Base-by-base conservation (phyloP, 1,140 invertebrate genomes). In the Drosophila tropicalis region DNA sequence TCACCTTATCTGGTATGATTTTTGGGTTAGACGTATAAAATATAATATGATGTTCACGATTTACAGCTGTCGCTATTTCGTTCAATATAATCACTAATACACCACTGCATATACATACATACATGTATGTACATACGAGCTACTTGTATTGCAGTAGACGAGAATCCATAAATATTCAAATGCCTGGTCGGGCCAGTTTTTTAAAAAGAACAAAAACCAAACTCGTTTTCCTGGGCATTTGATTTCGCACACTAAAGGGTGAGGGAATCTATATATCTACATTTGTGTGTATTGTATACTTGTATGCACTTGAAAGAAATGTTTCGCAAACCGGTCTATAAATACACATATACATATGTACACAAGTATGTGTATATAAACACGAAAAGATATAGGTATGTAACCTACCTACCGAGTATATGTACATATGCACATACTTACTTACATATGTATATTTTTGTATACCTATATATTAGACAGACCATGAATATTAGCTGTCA, bases 281-380 rank as follows among this genome's bases (percentile, higher is more conserved):
- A n/a, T n/a, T n/a, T 29, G 29, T 29, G 29, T 10, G 34, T 10
- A 36, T 36, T 12, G 12, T 39, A 7, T 44, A 22, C 17, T 41
- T 68, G 47, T 58, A 71, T 87, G 83, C 81, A 86, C 83, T 86
- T 86, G 72, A 86, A 86, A 86, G 83, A 86, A 83, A 86, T 87
- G 76, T 57, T 57, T 65, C 57, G 73, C 57, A 63, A 86, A 86
- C 83, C 83, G 84, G 83, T 87, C 51, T 47, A 62, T 54, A 70
- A 29, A 29, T 29, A 29, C 6, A 29, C 2, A 25, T 25, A 25
- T 25, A 25, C 22, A 25, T 3, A 25, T 25, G 22, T 29, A 29
- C 25, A 29, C 2, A 29, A 0, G 5, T 29, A 29, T 29, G 29
- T 29, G 29, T 29, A 29, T 29, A 29, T 29, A 58, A 65, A 32